These are phyloP conservation scores for Drosophila parvula DNA, from an alignment of 1,140 invertebrate genomes.

Conservation along the genomic window DNA sequence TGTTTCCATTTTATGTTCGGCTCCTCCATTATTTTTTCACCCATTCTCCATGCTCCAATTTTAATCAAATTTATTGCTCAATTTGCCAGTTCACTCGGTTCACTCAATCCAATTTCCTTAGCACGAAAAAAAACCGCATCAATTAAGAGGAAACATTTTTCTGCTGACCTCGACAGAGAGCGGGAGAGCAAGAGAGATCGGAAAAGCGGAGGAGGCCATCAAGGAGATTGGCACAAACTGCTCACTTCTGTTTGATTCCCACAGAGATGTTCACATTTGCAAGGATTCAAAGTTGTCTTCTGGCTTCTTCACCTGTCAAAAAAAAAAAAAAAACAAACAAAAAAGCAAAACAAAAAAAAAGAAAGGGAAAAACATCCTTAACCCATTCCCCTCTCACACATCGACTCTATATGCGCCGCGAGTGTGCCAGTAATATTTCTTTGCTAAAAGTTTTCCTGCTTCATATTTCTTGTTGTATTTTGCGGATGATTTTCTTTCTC, in stretches of 20 bases:
- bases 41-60: slow-evolving; percentile 17
- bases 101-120: slow-evolving; percentile 49
- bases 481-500: slow-evolving; percentile 59
- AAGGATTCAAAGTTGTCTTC: slow-evolving; percentile 2
- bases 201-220: slow-evolving; percentile 2
- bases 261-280: slow-evolving; percentile 19
- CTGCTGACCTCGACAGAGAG: slow-evolving; percentile 24
- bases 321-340: neutral
- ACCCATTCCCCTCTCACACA: slow-evolving; percentile 1
- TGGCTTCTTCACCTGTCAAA: slow-evolving; percentile 16
- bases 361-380: neutral
- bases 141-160: slow-evolving; percentile 46
- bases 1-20: neutral
- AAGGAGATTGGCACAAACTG: slow-evolving; percentile 35
- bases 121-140: slow-evolving; percentile 26
- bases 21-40: slow-evolving; percentile 1
- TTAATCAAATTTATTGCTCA: slow-evolving; percentile 58
- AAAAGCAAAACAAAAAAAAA: no score
- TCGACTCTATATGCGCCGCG: neutral
- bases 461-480: slow-evolving; percentile 44
- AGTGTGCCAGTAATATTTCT: slow-evolving; percentile 52
- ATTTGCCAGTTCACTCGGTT: slow-evolving; percentile 45
- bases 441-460: slow-evolving; percentile 67
- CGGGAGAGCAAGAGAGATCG: neutral
- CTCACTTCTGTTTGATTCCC: slow-evolving; percentile 24